Percentiles rank a stretch among this genome's conserved stretches.
These are phyloP conservation scores for Cryptosula pallasiana DNA, from an alignment of 2,888 invertebrate genomes.

Conservation along the genomic window DNA sequence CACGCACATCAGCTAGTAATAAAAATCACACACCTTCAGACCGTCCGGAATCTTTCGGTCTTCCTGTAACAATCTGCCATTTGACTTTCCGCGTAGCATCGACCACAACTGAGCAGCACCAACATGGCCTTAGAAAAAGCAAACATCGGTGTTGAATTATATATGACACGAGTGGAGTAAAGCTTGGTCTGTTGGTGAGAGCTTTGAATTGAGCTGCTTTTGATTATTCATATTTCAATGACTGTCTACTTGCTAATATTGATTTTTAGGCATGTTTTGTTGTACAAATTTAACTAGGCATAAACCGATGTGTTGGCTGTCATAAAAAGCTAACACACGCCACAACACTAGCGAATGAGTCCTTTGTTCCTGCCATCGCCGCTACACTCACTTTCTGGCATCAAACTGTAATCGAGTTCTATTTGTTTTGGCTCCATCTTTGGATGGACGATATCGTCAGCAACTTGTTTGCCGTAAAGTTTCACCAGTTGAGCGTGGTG, in stretches of 20 bases:
- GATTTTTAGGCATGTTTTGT: slow-evolving; percentile 1
- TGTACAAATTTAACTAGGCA: neutral
- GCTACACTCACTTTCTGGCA: neutral
- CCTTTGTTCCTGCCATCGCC: neutral
- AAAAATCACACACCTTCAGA: slow-evolving; percentile 41
- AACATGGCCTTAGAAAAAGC: neutral
- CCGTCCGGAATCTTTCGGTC: slow-evolving; percentile 38
- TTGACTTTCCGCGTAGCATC: slow-evolving; percentile 38
- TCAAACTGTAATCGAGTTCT: neutral
- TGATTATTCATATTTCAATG: neutral
- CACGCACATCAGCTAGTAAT: no score
- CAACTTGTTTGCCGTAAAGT: slow-evolving; percentile 39
- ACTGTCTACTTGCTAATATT: slow-evolving; percentile 6
- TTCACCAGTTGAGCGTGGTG: slow-evolving; percentile 39
- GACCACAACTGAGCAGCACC: slow-evolving; percentile 37
- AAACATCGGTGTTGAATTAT: neutral
- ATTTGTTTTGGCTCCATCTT: slow-evolving; percentile 34
- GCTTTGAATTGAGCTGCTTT: neutral
- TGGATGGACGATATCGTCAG: slow-evolving; percentile 44
- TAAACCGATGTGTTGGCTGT: neutral
- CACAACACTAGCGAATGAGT: neutral
- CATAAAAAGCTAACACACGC: neutral
- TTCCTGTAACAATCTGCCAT: slow-evolving; percentile 34
- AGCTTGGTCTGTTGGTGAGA: neutral
- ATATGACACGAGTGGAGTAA: neutral